A percentile compares a stretch with the other conserved stretches of the same genome.
phyloP scores from a whole-genome alignment of 2,888 invertebrate genomes.

The Fragum sueziense region DNA sequence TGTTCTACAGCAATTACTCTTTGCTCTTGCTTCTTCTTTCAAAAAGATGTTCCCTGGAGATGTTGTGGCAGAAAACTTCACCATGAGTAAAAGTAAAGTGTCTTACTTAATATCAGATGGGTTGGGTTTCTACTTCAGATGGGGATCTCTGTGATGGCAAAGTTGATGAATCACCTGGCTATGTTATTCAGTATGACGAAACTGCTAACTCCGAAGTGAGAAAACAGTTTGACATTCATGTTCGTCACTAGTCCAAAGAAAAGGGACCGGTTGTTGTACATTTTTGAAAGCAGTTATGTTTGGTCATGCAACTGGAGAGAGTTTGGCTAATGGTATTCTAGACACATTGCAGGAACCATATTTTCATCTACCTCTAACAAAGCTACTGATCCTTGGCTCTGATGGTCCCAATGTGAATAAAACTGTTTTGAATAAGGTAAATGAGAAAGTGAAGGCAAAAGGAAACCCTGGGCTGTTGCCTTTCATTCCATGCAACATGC shows the following conservation, averaged over 20 bases:
- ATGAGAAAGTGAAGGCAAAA: constrained; percentile 37
- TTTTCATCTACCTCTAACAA: constrained; percentile 31
- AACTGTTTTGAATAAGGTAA: constrained; percentile 49
- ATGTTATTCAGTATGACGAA: constrained; percentile 51
- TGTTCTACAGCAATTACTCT: constrained; percentile 39
- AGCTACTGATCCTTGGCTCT: constrained; percentile 37
- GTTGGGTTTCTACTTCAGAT: constrained; percentile 48
- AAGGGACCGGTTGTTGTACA: constrained; percentile 29
- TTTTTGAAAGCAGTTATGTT: constrained; percentile 46
- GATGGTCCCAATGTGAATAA: constrained; percentile 65
- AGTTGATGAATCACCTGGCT: constrained; percentile 9
- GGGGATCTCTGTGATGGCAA: constrained; percentile 28
- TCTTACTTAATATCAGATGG: constrained; percentile 58
- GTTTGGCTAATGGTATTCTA: constrained; percentile 39
- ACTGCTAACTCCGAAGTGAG: constrained; percentile 39
- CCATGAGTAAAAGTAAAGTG: constrained; percentile 50
- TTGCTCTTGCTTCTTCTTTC: constrained; percentile 28
- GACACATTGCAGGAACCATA: constrained; percentile 34
- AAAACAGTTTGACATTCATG: constrained; percentile 50
- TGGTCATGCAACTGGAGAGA: constrained; percentile 55
- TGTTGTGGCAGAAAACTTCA: constrained; percentile 33
- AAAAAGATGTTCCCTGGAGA: constrained; percentile 45
- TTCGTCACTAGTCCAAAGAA: constrained; percentile 44
- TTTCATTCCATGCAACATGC: constrained; percentile 54
- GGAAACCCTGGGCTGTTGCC: constrained; percentile 38